Percentiles rank a stretch among this genome's conserved stretches.
Evolutionary conservation across 2,888 invertebrate species (phyloP).

Genomic region (Stegana nigrithorax): DNA sequence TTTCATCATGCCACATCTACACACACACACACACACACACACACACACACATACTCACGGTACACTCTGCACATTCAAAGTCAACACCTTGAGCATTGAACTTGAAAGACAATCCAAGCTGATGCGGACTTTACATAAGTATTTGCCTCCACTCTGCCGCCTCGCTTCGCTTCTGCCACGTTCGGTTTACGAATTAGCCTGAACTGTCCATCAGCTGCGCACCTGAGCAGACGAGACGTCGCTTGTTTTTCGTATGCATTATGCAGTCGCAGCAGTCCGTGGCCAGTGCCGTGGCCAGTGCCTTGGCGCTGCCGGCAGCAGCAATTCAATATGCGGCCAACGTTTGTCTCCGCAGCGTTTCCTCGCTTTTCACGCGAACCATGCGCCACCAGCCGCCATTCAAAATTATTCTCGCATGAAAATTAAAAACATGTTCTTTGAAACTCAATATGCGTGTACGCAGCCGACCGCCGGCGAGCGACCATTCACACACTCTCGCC

Average conservation of each 20-base stretch:
- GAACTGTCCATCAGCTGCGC: conserved; percentile 13
- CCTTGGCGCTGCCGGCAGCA: background rate
- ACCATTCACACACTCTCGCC: conserved; percentile 1
- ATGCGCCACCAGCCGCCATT: conserved; percentile 26
- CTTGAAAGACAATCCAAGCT: no score
- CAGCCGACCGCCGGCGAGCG: conserved; percentile 21
- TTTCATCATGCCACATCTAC: no score
- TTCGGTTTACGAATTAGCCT: background rate
- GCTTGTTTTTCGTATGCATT: background rate
- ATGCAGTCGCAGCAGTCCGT: background rate
- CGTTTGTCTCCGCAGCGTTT: background rate
- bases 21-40: no score
- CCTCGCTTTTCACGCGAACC: background rate
- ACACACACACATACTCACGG: no score
- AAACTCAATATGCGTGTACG: conserved; percentile 54
- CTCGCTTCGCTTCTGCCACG: no score
- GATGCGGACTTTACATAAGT: no score
- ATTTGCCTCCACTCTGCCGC: no score
- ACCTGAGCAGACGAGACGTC: background rate
- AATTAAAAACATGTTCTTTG: conserved; percentile 54
- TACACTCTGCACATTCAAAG: no score
- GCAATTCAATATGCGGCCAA: background rate
- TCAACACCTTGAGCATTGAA: no score
- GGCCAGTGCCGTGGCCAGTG: background rate
- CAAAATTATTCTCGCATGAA: conserved; percentile 56